Evolutionary conservation across 1,140 invertebrate genomes (phyloP).

Genomic region (Scaptodrosophila lebanonensis): DNA sequence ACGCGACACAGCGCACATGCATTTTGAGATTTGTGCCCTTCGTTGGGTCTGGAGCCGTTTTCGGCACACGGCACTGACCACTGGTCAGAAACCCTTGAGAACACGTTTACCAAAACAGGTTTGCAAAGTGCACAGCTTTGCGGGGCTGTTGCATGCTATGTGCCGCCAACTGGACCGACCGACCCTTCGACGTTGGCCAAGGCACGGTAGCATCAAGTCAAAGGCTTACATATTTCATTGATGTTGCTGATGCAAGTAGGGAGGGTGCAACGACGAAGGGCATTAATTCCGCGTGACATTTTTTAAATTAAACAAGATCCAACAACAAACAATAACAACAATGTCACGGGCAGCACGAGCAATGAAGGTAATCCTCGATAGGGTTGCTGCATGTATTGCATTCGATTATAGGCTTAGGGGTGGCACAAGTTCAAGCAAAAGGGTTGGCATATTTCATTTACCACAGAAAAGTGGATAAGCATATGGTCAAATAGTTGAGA

Average conservation of each 20-base stretch:
- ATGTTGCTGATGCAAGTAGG: slow-evolving; percentile 66
- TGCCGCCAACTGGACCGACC: background rate
- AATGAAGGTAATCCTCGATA: slow-evolving; percentile 28
- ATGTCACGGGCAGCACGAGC: slow-evolving; percentile 17
- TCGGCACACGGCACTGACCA: slow-evolving; percentile 39
- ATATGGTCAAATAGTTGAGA: too few relatives aligned
- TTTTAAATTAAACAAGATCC: slow-evolving; percentile 55
- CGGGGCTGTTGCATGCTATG: slow-evolving; percentile 26
- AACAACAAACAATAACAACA: slow-evolving; percentile 52
- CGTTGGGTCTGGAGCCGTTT: slow-evolving; percentile 13
- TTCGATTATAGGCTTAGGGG: slow-evolving; percentile 59
- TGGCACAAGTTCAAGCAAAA: slow-evolving; percentile 30
- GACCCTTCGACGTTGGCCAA: slow-evolving; percentile 18
- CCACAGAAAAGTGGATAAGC: background rate
- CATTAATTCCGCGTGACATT: slow-evolving; percentile 56
- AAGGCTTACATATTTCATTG: slow-evolving; percentile 66
- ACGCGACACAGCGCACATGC: slow-evolving; percentile 50
- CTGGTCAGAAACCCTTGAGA: slow-evolving; percentile 51
- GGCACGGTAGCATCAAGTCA: slow-evolving; percentile 50
- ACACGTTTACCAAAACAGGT: slow-evolving; percentile 58
- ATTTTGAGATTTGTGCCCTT: slow-evolving; percentile 38
- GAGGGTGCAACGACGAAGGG: too few relatives aligned
- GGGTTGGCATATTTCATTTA: too few relatives aligned
- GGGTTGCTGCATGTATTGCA: slow-evolving; percentile 46
- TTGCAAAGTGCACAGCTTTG: slow-evolving; percentile 11